phyloP scores from a whole-genome alignment of 2,888 invertebrate genomes.

The Arrhopalites spinosus region DNA sequence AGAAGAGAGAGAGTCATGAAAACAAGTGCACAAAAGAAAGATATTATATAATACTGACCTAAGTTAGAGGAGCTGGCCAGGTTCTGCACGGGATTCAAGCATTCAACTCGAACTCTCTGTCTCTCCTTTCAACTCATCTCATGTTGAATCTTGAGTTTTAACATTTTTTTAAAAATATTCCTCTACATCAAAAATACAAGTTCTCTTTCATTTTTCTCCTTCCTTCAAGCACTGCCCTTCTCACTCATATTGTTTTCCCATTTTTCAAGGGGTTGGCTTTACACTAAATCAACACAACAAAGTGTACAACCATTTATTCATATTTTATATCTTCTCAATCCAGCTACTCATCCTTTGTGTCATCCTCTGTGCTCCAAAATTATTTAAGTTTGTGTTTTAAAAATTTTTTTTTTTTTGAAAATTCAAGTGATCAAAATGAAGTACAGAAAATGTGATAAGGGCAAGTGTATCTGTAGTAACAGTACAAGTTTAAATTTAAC shows the following conservation, averaged over 20 bases:
- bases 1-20: not conserved
- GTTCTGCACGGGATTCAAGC: slow-evolving; percentile 21
- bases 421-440: no score
- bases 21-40: no score
- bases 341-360: no score
- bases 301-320: no score
- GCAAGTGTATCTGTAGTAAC: not conserved
- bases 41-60: slow-evolving; percentile 32
- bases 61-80: slow-evolving; percentile 5
- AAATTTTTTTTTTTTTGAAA: no score
- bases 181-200: slow-evolving; percentile 4
- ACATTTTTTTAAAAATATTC: not conserved
- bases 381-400: no score
- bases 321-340: no score
- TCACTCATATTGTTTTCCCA: no score
- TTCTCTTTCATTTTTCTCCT: not conserved
- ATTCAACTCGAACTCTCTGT: not conserved
- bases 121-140: not conserved
- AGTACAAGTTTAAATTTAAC: not conserved
- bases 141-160: not conserved
- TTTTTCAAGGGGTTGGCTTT: not conserved
- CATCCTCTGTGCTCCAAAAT: no score
- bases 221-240: not conserved
- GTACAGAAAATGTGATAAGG: not conserved
- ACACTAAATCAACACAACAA: no score